Evolutionary conservation across 1,140 invertebrate species (phyloP), one percentile per base, ranked within the genome.

Genomic region (Neelides sp.): DNA sequence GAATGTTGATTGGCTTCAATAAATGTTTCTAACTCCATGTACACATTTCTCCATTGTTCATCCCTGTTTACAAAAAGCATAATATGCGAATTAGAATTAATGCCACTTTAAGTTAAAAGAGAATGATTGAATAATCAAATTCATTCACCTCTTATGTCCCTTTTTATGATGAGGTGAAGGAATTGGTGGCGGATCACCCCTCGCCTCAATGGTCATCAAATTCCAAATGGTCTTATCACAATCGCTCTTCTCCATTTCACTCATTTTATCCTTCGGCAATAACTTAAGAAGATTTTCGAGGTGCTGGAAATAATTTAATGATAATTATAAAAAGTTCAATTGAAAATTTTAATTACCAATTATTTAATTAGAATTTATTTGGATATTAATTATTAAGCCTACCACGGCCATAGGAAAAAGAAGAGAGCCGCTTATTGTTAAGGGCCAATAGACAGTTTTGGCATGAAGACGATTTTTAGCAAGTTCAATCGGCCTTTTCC

Each of bases 1-100:
- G 73, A 74, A 35, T 77, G 73, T 66, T 80, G 74, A 63, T 92
- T 83, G 5, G 78, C 76, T 48, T 81, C 78, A 0, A 96, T 66
- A 48, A 92, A 76, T 10, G 77, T 78, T 67, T 96, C 91, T 24
- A 95, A 65, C 64, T 96, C 93, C 34, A 75, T 75, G 82, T 90
- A 97, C 63, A 95, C 75, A 37, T 85, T 73, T 47, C 82, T 75
- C 68, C 93, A 96, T 61, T 93, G 87, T 61, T 95, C 91, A 58
- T 93, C 87, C 57, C 75, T 74, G 60, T n/a, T 40, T 50, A 20
- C 5, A 39, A 32, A 35, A 23, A 55, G 23, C 22, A 12, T 36
- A 36, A 19, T 26, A 43, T 19, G 3, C 13, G 19, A 15, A 3
- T n/a, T n/a, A 13, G 19, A 22, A 12, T 3, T 13, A 13, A 42